Percentiles rank a stretch among this genome's conserved stretches.
These are phyloP conservation scores for Astreopora myriophthalma DNA, from an alignment of 64 coral and sea anemone genomes.

Conservation along the genomic window DNA sequence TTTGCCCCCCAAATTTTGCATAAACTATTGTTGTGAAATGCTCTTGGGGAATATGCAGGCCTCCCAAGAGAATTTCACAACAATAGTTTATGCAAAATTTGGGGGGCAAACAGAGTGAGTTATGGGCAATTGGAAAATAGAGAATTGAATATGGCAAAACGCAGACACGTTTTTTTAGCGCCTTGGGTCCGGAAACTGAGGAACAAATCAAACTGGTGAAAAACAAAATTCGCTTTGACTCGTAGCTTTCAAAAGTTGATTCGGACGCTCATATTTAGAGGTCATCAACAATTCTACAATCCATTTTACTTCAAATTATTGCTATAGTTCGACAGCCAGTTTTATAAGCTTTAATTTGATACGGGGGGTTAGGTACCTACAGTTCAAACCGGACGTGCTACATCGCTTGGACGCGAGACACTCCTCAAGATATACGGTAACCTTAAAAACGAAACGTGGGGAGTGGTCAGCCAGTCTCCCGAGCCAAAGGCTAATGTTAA, in stretches of 20 bases:
- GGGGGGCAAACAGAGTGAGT: too few relatives aligned
- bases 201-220: neutral
- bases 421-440: conserved; percentile 36
- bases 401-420: conserved; percentile 28
- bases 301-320: conserved; percentile 17
- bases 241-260: neutral
- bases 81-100: too few relatives aligned
- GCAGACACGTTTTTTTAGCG: neutral
- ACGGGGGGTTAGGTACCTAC: conserved; percentile 14
- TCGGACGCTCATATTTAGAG: neutral
- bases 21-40: too few relatives aligned
- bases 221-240: conserved; percentile 10
- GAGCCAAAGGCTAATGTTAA: too few relatives aligned
- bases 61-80: too few relatives aligned
- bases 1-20: too few relatives aligned
- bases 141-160: conserved; percentile 15
- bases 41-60: too few relatives aligned
- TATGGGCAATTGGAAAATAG: too few relatives aligned
- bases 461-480: too few relatives aligned
- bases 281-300: neutral
- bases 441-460: too few relatives aligned
- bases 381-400: conserved; percentile 30
- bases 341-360: conserved; percentile 29
- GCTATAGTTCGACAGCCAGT: neutral
- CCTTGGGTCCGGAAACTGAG: conserved; percentile 39